Evolutionary conservation across 2,888 invertebrate genomes (phyloP).

Genomic region (Cistogaster globosa): DNA sequence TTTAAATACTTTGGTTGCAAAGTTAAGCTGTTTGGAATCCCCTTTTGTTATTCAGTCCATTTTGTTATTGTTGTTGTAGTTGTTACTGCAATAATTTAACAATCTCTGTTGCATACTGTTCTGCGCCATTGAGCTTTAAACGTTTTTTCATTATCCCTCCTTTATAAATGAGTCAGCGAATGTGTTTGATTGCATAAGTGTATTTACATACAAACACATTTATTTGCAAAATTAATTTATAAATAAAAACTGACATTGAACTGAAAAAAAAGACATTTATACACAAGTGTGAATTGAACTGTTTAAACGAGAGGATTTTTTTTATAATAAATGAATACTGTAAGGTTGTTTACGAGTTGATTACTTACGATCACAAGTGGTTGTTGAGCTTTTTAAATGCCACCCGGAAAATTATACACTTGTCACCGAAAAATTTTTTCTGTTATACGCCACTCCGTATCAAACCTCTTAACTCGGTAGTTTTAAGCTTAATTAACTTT

Average conservation of each 20-base stretch:
- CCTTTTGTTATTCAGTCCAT: conserved; percentile 38
- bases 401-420: no score
- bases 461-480: no score
- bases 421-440: no score
- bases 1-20: conserved; percentile 55
- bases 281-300: not conserved
- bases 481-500: no score
- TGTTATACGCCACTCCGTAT: no score
- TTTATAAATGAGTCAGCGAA: conserved; percentile 15
- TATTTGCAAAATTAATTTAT: conserved; percentile 72
- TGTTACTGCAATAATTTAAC: conserved; percentile 40
- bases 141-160: conserved; percentile 20
- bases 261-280: conserved; percentile 22
- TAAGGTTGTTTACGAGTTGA: no score
- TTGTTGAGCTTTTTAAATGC: no score
- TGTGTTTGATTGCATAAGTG: conserved; percentile 3
- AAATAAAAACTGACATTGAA: conserved; percentile 72
- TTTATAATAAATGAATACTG: not conserved
- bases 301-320: no score
- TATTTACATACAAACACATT: conserved; percentile 10
- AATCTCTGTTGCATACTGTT: conserved; percentile 60
- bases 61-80: not conserved
- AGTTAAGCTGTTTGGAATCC: conserved; percentile 58
- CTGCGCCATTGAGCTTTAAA: conserved; percentile 68
- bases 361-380: no score